Percentiles rank a stretch among this genome's conserved stretches.
phyloP scores from a whole-genome alignment of 2,797 vertebrate genomes.

The Hippopotamyrus pictus region DNA sequence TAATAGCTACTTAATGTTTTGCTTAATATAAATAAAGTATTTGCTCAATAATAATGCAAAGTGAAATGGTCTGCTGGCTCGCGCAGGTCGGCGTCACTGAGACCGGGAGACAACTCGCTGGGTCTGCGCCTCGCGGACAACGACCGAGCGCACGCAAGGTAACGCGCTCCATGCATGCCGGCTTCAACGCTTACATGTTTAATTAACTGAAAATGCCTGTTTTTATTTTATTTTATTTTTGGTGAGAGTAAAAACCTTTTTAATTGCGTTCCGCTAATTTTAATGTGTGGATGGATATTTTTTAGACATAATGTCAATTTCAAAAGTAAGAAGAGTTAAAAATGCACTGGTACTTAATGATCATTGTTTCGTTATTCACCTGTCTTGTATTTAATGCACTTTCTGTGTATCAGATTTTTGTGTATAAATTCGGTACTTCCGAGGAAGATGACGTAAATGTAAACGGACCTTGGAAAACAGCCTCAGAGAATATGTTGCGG shows the following conservation, averaged over 20 bases:
- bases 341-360: neutral
- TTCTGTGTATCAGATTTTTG: neutral
- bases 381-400: neutral
- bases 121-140: neutral
- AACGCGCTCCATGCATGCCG: neutral
- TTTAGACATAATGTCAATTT: neutral
- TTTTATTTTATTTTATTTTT: neutral
- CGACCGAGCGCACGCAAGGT: neutral
- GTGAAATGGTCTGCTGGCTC: neutral
- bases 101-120: neutral
- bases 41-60: neutral
- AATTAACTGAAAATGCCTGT: neutral
- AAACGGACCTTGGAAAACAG: neutral
- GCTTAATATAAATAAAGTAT: neutral
- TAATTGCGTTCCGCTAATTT: neutral
- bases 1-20: neutral
- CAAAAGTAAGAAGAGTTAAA: neutral
- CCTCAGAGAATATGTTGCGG: neutral
- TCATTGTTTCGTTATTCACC: neutral
- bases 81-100: neutral
- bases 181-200: neutral
- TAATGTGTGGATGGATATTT: neutral
- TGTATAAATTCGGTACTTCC: neutral
- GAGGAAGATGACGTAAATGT: neutral
- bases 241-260: neutral